Percentiles rank a stretch among this genome's conserved stretches.
Evolutionary conservation across 2,888 invertebrate species (phyloP).

Genomic region (Resseliella maxima): DNA sequence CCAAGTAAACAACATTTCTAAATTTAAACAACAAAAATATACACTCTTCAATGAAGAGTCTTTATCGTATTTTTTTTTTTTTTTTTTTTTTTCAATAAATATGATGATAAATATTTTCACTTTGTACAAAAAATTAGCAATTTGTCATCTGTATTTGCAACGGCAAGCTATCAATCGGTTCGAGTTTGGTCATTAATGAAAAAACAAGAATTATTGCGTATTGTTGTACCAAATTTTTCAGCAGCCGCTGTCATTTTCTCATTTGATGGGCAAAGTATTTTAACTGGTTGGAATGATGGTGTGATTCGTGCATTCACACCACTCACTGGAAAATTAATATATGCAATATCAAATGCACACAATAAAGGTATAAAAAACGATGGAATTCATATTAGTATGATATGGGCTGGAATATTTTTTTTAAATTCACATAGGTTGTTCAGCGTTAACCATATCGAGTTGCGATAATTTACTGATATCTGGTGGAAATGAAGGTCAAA

Average conservation of each 20-base stretch:
- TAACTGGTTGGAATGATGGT: constrained; percentile 88
- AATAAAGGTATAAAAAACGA: constrained; percentile 78
- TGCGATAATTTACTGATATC: constrained; percentile 81
- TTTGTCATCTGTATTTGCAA: constrained; percentile 87
- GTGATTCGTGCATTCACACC: constrained; percentile 85
- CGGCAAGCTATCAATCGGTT: constrained; percentile 85
- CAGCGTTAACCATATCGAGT: constrained; percentile 80
- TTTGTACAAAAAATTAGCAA: too few relatives aligned
- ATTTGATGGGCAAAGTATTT: constrained; percentile 81
- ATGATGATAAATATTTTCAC: too few relatives aligned
- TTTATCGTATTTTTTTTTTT: constrained; percentile 60
- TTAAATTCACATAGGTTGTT: constrained; percentile 66
- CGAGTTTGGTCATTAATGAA: constrained; percentile 85
- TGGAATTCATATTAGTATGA: not conserved
- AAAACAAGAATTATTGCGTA: constrained; percentile 83
- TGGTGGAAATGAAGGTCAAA: constrained; percentile 94
- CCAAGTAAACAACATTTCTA: constrained; percentile 71
- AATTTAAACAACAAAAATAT: constrained; percentile 21
- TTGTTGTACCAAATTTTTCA: constrained; percentile 87
- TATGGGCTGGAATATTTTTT: not conserved
- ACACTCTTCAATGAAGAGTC: not conserved
- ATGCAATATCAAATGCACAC: constrained; percentile 88
- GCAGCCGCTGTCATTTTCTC: constrained; percentile 84
- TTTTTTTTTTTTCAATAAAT: too few relatives aligned
- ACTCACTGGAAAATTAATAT: constrained; percentile 82